Base-by-base conservation (phyloP, 2,888 invertebrate genomes). In the Drosophila hawaiiensis region DNA sequence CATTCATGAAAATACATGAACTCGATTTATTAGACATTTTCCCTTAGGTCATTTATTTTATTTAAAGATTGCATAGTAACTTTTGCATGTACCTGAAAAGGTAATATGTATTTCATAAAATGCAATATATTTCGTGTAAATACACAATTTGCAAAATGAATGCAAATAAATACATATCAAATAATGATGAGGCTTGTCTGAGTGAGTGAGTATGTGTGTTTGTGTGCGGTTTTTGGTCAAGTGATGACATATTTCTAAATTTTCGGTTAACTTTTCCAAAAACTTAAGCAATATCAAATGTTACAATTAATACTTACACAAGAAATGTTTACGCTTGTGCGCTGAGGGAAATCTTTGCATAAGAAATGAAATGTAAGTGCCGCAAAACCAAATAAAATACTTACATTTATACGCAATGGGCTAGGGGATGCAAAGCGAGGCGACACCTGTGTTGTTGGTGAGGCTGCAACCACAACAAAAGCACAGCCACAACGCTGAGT, bases 301-400 rank as follows among this genome's bases (percentile, higher is more conserved):
- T 29, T 62, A 54, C 78, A 84, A 89, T 85, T 84, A 82, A 83
- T 83, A 68, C 73, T 72, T 76, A 60, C 59, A 58, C 62, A 64
- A 55, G 50, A 65, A 63, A 58, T 67, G 67, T 56, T 50, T 52
- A 61, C 68, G 66, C 55, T 56, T 28, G 33, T 70, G 60, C 29
- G 68, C 52, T 73, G 25, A 14, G 70, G 80, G 69, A 82, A 84
- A 80, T 83, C 85, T 84, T 88, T 84, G 81, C 86, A 86, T 84
- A 85, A 80, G 82, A 87, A 89, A 90, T 90, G 83, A 79, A 84
- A 84, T 85, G 82, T 71, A 91, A 89, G 78, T 79, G 82, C 87
- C 82, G 69, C 83, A 90, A 90, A 83, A 83, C 80, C 87, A 83
- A 87, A 90, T 83, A 79, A 83, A 81, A 75, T 80, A 68, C 56